Base-by-base conservation (phyloP, 2,797 vertebrate genomes). In the Anisognathus igniventris region DNA sequence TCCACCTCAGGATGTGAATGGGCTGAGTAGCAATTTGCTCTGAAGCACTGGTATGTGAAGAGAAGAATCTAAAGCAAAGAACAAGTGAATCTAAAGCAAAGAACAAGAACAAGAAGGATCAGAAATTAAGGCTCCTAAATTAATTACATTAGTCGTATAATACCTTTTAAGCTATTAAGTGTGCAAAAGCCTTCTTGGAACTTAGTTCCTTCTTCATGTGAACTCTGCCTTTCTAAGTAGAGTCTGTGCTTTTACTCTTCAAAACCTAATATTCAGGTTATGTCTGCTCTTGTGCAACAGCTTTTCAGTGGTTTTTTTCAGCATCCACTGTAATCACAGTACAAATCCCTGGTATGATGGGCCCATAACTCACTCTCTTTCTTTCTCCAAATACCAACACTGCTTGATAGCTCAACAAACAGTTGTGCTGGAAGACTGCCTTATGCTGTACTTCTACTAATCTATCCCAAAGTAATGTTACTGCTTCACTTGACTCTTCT, bases 311-410 rank as follows among this genome's bases (percentile, higher is more conserved):
- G 5, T 77, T 88, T 75, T 88, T 85, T 93, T 76, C 78, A 88
- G 70, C 57, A 78, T 78, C 39, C 45, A 53, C 57, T 95, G 61
- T 91, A 91, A 88, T 90, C 35, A 47, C 40, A 86, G 76, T 74
- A 76, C 65, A 91, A 94, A 92, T 88, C 67, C 70, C 54, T 94
- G 12, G 95, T 77, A 56, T 72, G 78, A 93, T 88, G 71, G 64
- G 58, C 71, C 71, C 65, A 68, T 77, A 91, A 76, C 40, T 82
- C 30, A 23, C 50, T 81, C 62, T 88, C 66, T 93, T 40, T 84
- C 30, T 77, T 70, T 92, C 61, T 93, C 28, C 73, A 35, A 90
- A 92, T 84, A 74, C 58, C 65, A 85, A 8, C 57, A 57, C 53
- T 72, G 53, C 65, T 85, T 94, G 90, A 83, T 92, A 87, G 53